phyloP scores from a whole-genome alignment of 2,113 vertebrate species.

The Diglossa brunneiventris region DNA sequence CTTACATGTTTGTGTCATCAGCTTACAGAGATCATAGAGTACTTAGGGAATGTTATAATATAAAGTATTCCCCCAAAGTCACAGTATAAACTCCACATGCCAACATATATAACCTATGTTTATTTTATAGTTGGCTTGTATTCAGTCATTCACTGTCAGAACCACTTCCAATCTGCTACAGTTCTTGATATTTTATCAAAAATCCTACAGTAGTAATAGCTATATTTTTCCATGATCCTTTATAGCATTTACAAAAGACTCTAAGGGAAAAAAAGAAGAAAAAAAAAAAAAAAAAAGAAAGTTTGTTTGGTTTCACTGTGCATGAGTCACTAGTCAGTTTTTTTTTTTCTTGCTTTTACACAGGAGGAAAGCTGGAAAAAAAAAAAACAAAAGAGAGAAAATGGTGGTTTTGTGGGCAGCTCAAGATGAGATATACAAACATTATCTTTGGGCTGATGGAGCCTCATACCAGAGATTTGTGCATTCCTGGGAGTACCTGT shows the following conservation, averaged over 20 bases:
- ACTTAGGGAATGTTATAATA: background rate
- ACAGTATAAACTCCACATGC: background rate
- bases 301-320: background rate
- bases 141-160: background rate
- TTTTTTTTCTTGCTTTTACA: background rate
- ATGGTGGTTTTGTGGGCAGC: background rate
- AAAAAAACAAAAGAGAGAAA: background rate
- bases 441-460: background rate
- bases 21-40: background rate
- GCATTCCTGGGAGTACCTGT: background rate
- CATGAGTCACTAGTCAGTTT: background rate
- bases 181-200: background rate
- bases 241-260: background rate
- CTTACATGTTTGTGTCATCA: background rate
- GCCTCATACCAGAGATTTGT: background rate
- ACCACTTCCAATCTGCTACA: background rate
- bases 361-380: background rate
- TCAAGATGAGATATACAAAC: background rate
- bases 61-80: background rate
- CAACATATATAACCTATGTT: background rate
- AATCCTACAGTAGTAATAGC: background rate
- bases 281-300: background rate
- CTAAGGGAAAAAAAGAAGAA: rapidly evolving
- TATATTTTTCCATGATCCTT: background rate
- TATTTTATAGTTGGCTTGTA: background rate